Conservation (phyloP, 2,888 invertebrate genomes). For the Folsomia candida region DNA sequence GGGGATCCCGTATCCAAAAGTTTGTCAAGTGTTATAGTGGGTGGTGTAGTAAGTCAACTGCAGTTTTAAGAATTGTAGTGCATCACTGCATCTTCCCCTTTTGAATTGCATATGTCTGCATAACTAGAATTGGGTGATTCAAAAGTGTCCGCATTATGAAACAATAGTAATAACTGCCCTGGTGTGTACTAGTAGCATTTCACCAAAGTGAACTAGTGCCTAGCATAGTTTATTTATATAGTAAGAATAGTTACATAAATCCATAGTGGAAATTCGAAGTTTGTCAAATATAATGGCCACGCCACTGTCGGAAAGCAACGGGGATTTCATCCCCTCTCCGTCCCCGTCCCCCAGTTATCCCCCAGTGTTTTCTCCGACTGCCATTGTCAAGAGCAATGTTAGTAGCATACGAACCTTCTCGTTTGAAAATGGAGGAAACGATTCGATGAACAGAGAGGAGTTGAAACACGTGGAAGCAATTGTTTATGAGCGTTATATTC, state of each 20-base stretch:
- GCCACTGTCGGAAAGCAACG: background rate
- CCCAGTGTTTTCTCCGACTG: slow-evolving; percentile 9
- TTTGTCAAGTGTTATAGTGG: too few species aligned
- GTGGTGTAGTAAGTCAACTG: background rate
- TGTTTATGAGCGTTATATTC: slow-evolving; percentile 47
- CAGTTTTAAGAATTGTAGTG: background rate
- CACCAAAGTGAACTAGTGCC: too few species aligned
- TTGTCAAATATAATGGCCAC: too few species aligned
- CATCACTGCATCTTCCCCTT: background rate
- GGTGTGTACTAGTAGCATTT: too few species aligned
- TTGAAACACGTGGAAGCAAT: slow-evolving; percentile 44
- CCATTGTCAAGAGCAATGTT: background rate
- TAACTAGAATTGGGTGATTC: background rate
- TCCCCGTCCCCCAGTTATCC: background rate
- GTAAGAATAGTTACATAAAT: too few species aligned
- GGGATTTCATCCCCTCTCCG: slow-evolving; percentile 8
- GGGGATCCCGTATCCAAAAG: too few species aligned
- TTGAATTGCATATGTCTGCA: background rate
- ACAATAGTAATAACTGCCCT: too few species aligned
- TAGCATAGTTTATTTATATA: too few species aligned
- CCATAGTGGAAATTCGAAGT: too few species aligned
- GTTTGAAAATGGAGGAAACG: slow-evolving; percentile 45
- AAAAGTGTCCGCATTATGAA: too few species aligned
- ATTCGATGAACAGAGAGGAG: slow-evolving; percentile 44
- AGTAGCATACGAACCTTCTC: slow-evolving; percentile 24